phyloP scores from a whole-genome alignment of 2,113 vertebrate species.

The Nettapus auritus region DNA sequence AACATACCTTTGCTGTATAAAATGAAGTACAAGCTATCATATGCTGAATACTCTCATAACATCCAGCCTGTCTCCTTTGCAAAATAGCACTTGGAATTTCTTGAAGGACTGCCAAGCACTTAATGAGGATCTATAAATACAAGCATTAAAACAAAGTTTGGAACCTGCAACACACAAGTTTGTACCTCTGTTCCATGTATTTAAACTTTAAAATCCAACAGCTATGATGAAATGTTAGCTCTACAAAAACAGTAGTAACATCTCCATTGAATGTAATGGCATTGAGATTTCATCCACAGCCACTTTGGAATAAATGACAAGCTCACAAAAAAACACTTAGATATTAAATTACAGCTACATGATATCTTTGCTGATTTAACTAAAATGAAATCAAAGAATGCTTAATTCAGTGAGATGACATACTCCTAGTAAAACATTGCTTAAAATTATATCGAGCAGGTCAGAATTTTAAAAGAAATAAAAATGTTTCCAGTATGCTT shows the following conservation, averaged over 20 bases:
- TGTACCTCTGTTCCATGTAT: background rate
- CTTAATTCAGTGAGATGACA: background rate
- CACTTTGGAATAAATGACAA: background rate
- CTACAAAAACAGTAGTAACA: background rate
- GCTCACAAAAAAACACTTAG: background rate
- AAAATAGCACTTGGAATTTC: conserved; percentile 78
- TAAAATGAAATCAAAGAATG: background rate
- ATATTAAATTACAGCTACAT: background rate
- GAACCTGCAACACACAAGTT: background rate
- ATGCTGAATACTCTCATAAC: conserved; percentile 84
- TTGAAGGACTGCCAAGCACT: conserved; percentile 88
- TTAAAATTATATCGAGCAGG: background rate
- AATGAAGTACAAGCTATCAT: conserved; percentile 91
- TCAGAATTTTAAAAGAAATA: background rate
- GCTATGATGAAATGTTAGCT: background rate
- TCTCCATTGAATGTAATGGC: background rate
- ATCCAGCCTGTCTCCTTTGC: conserved; percentile 73
- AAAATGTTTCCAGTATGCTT: background rate
- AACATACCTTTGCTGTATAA: conserved; percentile 88
- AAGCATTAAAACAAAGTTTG: background rate
- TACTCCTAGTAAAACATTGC: background rate
- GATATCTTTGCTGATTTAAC: background rate
- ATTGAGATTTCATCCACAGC: background rate
- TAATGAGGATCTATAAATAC: conserved; percentile 87
- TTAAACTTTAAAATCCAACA: background rate